These are phyloP conservation scores for Phalangium opilio DNA, from an alignment of 2,888 invertebrate species.

Conservation along the genomic window DNA sequence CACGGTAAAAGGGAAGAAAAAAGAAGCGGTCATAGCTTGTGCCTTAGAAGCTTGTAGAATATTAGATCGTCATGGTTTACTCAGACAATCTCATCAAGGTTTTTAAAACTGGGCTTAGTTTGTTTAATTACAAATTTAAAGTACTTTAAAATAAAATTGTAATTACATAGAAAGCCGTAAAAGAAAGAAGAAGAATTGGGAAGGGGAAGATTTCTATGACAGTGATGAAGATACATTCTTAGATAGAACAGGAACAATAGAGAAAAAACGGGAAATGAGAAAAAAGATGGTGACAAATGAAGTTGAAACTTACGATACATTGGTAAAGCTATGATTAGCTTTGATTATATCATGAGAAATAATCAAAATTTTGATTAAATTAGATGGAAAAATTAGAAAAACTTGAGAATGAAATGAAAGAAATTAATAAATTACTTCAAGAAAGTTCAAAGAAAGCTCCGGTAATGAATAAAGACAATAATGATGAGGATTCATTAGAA, in stretches of 20 bases:
- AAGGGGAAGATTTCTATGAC: conserved; percentile 70
- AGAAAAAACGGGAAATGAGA: conserved; percentile 62
- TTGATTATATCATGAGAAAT: too few relatives aligned
- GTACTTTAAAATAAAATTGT: conserved; percentile 1
- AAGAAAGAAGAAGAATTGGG: conserved; percentile 57
- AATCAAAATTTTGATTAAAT: too few relatives aligned
- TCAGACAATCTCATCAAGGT: conserved; percentile 77
- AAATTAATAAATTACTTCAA: conserved; percentile 41
- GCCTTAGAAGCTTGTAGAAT: conserved; percentile 87
- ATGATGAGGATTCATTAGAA: conserved; percentile 59
- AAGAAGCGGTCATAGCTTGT: conserved; percentile 80
- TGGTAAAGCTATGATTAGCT: conserved; percentile 21
- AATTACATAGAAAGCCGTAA: conserved; percentile 70
- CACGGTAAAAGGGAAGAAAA: conserved; percentile 77
- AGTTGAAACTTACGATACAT: conserved; percentile 40
- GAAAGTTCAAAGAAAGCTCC: conserved; percentile 9
- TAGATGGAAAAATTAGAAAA: conserved; percentile 45
- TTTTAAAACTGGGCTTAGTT: conserved; percentile 22
- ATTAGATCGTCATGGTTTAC: conserved; percentile 68
- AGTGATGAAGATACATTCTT: conserved; percentile 91
- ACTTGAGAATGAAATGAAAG: conserved; percentile 39
- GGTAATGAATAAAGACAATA: background rate
- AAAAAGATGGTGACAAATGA: conserved; percentile 46
- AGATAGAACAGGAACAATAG: conserved; percentile 84
- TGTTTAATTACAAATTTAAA: too few relatives aligned